Evolutionary conservation across 2,797 vertebrate genomes (phyloP).

Genomic region (Helarctos malayanus): DNA sequence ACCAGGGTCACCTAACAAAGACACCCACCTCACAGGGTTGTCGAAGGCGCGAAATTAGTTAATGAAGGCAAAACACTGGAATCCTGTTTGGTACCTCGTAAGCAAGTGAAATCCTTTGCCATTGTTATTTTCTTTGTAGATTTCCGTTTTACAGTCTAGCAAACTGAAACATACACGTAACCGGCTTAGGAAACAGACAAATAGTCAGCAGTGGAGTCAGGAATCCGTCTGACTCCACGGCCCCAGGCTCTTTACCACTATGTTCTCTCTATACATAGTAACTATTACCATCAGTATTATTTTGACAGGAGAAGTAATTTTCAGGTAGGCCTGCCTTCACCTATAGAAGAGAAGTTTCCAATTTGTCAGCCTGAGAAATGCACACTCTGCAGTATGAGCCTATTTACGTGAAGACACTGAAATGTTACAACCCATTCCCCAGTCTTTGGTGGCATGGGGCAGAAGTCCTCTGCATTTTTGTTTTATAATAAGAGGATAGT

Average conservation of each 20-base stretch:
- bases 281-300: background rate
- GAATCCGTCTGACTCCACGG: background rate
- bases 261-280: background rate
- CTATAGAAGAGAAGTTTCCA: background rate
- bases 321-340: background rate
- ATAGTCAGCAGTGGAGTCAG: background rate
- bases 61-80: background rate
- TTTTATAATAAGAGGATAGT: background rate
- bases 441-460: background rate
- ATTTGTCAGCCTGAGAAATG: background rate
- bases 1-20: background rate
- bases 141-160: background rate
- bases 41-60: background rate
- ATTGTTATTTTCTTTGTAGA: background rate
- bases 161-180: background rate
- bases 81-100: too few relatives aligned
- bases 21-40: too few relatives aligned
- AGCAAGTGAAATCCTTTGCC: background rate
- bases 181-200: background rate
- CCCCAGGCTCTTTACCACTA: background rate
- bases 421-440: background rate
- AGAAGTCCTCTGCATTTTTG: background rate
- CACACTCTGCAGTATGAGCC: background rate
- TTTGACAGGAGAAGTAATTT: background rate
- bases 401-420: background rate